A percentile compares a stretch with the other conserved stretches of the same genome.
phyloP scores from a whole-genome alignment of 2,888 invertebrate genomes.

The Drosophila peninsularis region DNA sequence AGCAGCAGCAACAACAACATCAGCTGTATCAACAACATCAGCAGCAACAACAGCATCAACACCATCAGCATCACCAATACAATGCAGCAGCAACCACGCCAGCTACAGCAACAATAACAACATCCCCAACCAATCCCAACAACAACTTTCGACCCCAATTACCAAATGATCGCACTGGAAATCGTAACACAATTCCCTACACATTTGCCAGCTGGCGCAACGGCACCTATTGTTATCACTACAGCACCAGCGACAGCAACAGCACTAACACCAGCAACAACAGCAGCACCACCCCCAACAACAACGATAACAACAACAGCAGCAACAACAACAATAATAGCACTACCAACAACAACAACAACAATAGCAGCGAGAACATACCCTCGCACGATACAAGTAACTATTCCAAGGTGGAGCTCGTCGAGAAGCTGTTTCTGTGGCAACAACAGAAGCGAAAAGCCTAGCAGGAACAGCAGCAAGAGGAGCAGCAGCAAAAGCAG shows the following conservation, averaged over 20 bases:
- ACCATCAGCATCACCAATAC: conserved; percentile 39
- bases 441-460: conserved; percentile 73
- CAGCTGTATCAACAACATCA: conserved; percentile 26
- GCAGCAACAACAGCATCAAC: conserved; percentile 12
- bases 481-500: conserved; percentile 48
- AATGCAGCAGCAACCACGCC: conserved; percentile 13
- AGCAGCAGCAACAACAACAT: conserved; percentile 40
- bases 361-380: conserved; percentile 31
- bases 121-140: conserved; percentile 47
- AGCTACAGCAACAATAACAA: conserved; percentile 33
- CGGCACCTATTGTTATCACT: conserved; percentile 70
- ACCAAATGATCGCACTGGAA: conserved; percentile 55
- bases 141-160: conserved; percentile 57
- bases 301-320: conserved; percentile 17
- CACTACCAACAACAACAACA: conserved; percentile 39
- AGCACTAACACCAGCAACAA: conserved; percentile 23
- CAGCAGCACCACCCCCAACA: conserved; percentile 15
- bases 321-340: conserved; percentile 31
- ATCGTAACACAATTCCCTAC: conserved; percentile 59
- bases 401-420: conserved; percentile 72
- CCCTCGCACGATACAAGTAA: conserved; percentile 48
- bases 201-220: conserved; percentile 72
- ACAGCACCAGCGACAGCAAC: conserved; percentile 44
- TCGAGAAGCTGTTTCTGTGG: conserved; percentile 71
- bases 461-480: conserved; percentile 43